Evolutionary conservation across 35 echinoderm and acorn worm genomes (phyloP), one percentile per base, ranked within the genome.

Genomic region (Amphiura filiformis): DNA sequence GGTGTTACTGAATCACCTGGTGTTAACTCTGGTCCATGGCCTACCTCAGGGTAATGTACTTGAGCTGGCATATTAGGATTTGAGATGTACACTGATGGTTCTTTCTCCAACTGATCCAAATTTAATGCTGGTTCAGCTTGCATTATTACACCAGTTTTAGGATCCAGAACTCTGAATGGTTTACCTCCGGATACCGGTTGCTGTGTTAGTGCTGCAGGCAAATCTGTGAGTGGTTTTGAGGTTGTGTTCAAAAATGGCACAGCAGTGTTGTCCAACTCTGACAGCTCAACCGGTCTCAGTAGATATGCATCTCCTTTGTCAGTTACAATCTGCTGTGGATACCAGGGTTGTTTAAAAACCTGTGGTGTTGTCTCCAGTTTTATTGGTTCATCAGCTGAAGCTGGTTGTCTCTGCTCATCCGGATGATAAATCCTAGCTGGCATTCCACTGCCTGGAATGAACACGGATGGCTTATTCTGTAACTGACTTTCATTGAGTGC

Each of bases 401-500:
- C 28, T 70, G 61, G 61, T 70, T 13, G 3, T 70, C 2, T 5
- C 26, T 70, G 61, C 26, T 15, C 9, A 70, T 85, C 56, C 15
- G 83, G 83, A 85, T 85, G 26, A 36, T 70, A 61, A 32, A 81
- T 65, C 34, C 76, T 70, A 81, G 36, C 49, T 39, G 36, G 80
- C 31, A 38, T 39, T 34, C 57, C 22, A 76, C 26, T 38, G 26
- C 86, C 76, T 65, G 78, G 52, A 32, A 94, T 28, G 35, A 81
- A 94, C 14, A 86, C 92, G 40, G 82, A 81, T 17, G 84, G 36
- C 39, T 77, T 57, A 31, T 33, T 81, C 41, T 94, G 32, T 34
- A 94, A 64, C 80, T 94, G 61, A 18, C 75, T 31, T 34, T 87
- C 81, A 87, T 94, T 77, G 1, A 85, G 75, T 34, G 89, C 84